Base-by-base conservation (phyloP, 2,113 vertebrate species). In the Orthochromis indermauri region DNA sequence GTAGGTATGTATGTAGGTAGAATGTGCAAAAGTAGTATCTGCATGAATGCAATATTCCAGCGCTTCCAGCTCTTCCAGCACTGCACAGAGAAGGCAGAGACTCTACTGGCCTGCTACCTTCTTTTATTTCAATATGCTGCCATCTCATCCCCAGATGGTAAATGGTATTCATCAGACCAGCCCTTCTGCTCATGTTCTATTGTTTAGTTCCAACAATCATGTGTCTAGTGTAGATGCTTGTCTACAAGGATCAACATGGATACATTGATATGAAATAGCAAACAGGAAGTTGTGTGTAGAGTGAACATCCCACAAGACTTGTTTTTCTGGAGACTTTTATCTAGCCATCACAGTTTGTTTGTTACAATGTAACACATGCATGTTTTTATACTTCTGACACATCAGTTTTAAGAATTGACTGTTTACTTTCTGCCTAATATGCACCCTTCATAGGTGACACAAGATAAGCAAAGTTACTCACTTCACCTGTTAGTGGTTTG, bases 301-400 rank as follows among this genome's bases (percentile, higher is more conserved):
- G 71, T 26, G 71, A 76, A 76, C 71, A 78, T 31, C 26, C 24
- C 24, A 28, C 24, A 76, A 47, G 40, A 47, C 40, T 17, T 5
- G 14, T 1, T 47, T 10, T 78, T 78, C 1, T 19, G 24, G 1
- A 73, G 66, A 45, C 66, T 26, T 71, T 71, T 40, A 4, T 24
- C 2, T 6, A 40, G 37, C 37, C 66, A 73, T 73, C 37, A 66
- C 33, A 45, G 21, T 45, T 73, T 45, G 3, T 42, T 10, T 1
- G 19, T 45, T 42, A 26, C 21, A 73, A 26, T 73, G 66, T 42
- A 0, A 73, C 21, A 42, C 1, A 0, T 73, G 66, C 13, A 24
- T 24, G 1, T 73, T 47, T 73, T 11, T 28, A 16, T 47, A 26
- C 37, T 73, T 45, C 0, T 26, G 13, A 73, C 24, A 1, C 71